phyloP scores from a whole-genome alignment of 2,797 vertebrate genomes.

The Danio kyathit region DNA sequence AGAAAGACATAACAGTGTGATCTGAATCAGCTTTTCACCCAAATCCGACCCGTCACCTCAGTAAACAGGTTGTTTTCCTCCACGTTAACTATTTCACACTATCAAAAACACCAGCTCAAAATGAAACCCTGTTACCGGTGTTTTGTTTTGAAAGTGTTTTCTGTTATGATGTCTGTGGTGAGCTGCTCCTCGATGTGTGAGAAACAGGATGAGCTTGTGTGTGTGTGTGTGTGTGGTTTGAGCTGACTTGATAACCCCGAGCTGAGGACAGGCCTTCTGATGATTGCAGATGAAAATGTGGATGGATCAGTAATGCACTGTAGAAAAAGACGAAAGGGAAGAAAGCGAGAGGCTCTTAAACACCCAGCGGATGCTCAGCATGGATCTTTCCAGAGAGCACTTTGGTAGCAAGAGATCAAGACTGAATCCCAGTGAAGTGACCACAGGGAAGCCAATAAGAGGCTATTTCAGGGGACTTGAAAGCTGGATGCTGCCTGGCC shows the following conservation, averaged over 20 bases:
- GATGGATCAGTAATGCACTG: slow-evolving; percentile 19
- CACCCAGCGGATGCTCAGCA: slow-evolving; percentile 3
- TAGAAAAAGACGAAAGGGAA: neutral
- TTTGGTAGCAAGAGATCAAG: slow-evolving; percentile 16
- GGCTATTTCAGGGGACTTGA: slow-evolving; percentile 44
- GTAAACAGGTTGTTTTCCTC: slow-evolving; percentile 39
- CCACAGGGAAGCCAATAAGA: slow-evolving; percentile 29
- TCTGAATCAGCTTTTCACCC: no score
- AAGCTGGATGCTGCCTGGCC: slow-evolving; percentile 39
- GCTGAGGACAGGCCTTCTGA: slow-evolving; percentile 43
- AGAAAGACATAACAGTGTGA: no score
- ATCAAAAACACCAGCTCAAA: neutral
- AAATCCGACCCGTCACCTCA: neutral
- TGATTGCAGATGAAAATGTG: slow-evolving; percentile 34
- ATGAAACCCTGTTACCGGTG: slow-evolving; percentile 48
- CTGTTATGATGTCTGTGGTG: slow-evolving; percentile 35
- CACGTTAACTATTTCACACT: neutral
- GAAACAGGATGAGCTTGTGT: slow-evolving; percentile 59
- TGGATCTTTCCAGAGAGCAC: slow-evolving; percentile 26
- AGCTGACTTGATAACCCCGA: slow-evolving; percentile 28
- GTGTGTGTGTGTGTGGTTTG: slow-evolving; percentile 43
- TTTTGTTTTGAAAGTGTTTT: slow-evolving; percentile 54
- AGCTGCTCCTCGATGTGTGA: slow-evolving; percentile 47
- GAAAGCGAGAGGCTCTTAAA: slow-evolving; percentile 17
- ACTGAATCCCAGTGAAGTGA: neutral